Percentiles rank a stretch among this genome's conserved stretches.
Evolutionary conservation across 2,888 invertebrate species (phyloP).

Genomic region (Napeogenes sylphis): DNA sequence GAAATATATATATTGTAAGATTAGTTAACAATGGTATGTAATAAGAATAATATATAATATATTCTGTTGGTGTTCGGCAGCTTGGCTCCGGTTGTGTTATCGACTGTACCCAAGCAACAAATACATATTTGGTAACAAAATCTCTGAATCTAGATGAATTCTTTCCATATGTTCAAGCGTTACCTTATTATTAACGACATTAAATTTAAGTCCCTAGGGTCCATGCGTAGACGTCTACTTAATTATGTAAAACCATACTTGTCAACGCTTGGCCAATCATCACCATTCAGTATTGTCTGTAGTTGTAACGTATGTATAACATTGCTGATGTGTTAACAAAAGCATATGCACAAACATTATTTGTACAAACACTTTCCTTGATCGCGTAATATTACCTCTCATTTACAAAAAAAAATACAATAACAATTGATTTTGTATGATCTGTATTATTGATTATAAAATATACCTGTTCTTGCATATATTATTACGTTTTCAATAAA

Average conservation of each 20-base stretch:
- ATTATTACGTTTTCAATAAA: conserved; percentile 4
- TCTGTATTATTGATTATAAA: not conserved
- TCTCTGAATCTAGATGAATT: no score
- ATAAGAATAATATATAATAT: conserved; percentile 22
- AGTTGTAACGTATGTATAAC: conserved; percentile 3
- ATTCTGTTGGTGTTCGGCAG: no score
- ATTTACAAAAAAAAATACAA: no score
- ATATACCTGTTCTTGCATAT: not conserved
- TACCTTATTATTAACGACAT: not conserved
- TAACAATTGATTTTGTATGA: no score
- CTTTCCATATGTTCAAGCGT: no score
- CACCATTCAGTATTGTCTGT: conserved; percentile 15
- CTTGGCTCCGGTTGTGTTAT: no score
- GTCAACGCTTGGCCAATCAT: conserved; percentile 24
- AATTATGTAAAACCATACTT: conserved; percentile 37
- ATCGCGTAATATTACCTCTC: not conserved
- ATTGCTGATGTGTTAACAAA: not conserved
- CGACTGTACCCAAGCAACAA: no score
- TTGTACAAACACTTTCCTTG: conserved; percentile 3
- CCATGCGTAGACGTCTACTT: conserved; percentile 52
- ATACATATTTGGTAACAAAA: no score
- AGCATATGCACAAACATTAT: conserved; percentile 2
- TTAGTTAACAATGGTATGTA: conserved; percentile 38
- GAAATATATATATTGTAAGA: conserved; percentile 45
- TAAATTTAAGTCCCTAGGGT: conserved; percentile 52